A percentile compares a stretch with the other conserved stretches of the same genome.
Evolutionary conservation across 2,888 invertebrate genomes (phyloP).

Genomic region (Zygothrica quintamaculata): DNA sequence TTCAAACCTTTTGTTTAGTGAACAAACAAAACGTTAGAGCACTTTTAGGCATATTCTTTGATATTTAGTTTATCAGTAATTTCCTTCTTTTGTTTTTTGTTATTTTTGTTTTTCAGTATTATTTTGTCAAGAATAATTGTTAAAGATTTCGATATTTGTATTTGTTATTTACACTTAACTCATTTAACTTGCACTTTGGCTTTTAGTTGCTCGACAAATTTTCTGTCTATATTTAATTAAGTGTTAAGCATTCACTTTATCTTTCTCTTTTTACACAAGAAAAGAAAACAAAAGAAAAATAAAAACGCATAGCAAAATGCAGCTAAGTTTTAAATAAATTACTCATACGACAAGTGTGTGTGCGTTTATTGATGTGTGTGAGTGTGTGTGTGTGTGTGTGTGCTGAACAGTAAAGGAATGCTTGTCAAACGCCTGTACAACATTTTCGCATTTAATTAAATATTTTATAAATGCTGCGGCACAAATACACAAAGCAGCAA

Average conservation of each 20-base stretch:
- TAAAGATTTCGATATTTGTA: background rate
- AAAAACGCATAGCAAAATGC: background rate
- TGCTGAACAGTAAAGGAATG: slow-evolving; percentile 4
- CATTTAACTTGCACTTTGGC: slow-evolving; percentile 5
- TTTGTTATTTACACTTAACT: background rate
- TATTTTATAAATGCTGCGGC: slow-evolving; percentile 57
- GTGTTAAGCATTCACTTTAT: slow-evolving; percentile 16
- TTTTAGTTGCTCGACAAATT: background rate
- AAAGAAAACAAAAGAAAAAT: background rate
- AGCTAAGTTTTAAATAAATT: background rate
- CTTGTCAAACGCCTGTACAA: slow-evolving; percentile 53
- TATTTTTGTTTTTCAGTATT: too few species aligned
- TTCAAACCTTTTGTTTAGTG: too few species aligned
- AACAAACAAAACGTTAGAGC: too few species aligned
- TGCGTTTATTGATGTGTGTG: background rate
- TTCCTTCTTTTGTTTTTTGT: too few species aligned
- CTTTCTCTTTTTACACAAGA: too few species aligned
- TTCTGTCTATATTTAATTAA: slow-evolving; percentile 3
- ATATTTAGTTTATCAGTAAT: too few species aligned
- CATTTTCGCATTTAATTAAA: slow-evolving; percentile 64
- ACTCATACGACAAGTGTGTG: background rate
- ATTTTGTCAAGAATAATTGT: background rate
- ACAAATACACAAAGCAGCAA: slow-evolving; percentile 11
- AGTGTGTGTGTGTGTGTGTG: background rate
- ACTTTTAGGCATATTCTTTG: too few species aligned